Evolutionary conservation across 1,140 invertebrate genomes (phyloP), one percentile per base, ranked within the genome.

Genomic region (Bombyx mandarina): DNA sequence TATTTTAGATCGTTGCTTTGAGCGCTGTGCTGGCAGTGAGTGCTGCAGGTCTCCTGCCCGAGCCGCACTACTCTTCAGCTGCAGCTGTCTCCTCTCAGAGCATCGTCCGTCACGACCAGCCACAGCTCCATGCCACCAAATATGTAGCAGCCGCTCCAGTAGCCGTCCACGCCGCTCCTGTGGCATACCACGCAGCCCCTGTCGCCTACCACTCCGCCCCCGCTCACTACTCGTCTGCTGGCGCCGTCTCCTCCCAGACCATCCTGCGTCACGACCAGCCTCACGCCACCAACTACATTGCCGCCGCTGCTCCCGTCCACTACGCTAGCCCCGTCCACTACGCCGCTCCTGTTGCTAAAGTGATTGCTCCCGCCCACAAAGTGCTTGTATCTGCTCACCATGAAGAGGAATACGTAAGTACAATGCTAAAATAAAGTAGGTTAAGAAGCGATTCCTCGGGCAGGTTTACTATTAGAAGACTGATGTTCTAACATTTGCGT

Each of bases 131-230:
- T 8, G 54, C 58, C 22, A 65, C 73, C 1, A 61, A 63, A 26
- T 71, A 77, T 54, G 64, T 73, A 58, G 69, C 88, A 47, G 85
- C 75, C n/a, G 60, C 68, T 61, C 70, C 73, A 42, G 58, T 73
- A 3, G 70, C 69, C 62, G 72, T 71, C 62, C 71, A 76, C 52
- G 63, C 69, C 48, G 74, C 69, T 18, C 73, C 80, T 45, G 72
- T 75, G n/a, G 70, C 65, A 12, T 53, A 58, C 51, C 49, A 60
- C 48, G n/a, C 44, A 3, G 53, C 53, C 8, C 54, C 73, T 6
- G 66, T 75, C 22, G 63, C 65, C 42, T 71, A 77, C 58, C 66
- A 75, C 59, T 66, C 88, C 49, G 84, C 75, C 8, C 58, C 68
- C 5, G 69, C 69, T 52, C 73, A 71, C 65, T 69, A 71, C 53